Base-by-base conservation (phyloP, 2,797 vertebrate species). In the Rhyacichthys aspro region DNA sequence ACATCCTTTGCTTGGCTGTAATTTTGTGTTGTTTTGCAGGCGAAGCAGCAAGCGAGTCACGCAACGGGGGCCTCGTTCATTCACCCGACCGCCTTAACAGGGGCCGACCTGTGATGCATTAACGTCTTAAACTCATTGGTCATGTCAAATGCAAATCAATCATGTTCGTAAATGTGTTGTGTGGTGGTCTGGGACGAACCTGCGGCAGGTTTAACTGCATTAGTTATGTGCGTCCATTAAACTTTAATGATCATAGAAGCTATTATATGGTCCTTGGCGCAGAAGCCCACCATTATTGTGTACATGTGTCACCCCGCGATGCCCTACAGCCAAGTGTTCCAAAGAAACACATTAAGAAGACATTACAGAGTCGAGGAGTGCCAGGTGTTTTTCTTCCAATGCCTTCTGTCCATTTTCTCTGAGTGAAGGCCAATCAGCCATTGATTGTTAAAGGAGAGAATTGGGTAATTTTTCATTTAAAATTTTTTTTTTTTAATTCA, bases 71-170 rank as follows among this genome's bases (percentile, higher is more conserved):
- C 55, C 42, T 39, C 59, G 67, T 47, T 78, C 72, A 34, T 67
- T 70, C 65, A 64, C 55, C 15, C 15, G 10, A 43, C 58, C 59
- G 46, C 42, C 62, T 50, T 46, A 63, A 65, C 56, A 68, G 54
- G 34, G 58, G 28, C 57, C 55, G 66, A 67, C 78, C 75, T 10
- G 19, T 55, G 60, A 81, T 80, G 72, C 67, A 83, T 87, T 66
- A 75, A 74, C 59, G 67, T 71, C 80, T 85, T 73, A 70, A 79
- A 71, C 59, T 34, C 74, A 72, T 67, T 63, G 76, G 70, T 82
- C 70, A 79, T 69, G 76, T 78, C 81, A 71, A 53, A 72, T 43
- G 70, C 39, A 78, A 86, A 89, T 89, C 75, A 86, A 81, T 90
- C 80, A 70, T 52, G 64, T 77, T 82, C 73, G 48, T 79, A 81